These are phyloP conservation scores for Saccostrea echinata DNA, from an alignment of 1,140 invertebrate genomes.

Conservation along the genomic window DNA sequence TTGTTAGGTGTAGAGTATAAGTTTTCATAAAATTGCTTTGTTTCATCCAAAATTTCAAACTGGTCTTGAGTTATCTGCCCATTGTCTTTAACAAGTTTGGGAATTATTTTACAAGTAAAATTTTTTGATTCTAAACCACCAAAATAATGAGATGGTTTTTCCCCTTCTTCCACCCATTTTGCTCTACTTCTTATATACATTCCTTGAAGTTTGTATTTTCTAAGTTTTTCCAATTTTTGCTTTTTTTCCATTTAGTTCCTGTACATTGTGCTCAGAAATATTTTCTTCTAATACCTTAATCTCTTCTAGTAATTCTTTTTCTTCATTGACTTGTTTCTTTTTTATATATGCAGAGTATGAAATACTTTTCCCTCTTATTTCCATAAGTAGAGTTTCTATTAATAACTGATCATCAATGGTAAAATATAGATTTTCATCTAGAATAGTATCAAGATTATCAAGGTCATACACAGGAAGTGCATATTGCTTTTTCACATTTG, in stretches of 20 bases:
- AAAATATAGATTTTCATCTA: neutral
- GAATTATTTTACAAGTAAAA: neutral
- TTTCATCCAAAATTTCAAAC: neutral
- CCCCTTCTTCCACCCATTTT: neutral
- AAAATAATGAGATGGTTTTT: conserved; percentile 1
- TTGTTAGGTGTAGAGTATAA: neutral
- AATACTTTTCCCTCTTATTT: conserved; percentile 11
- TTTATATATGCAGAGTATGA: neutral
- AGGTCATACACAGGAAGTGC: neutral
- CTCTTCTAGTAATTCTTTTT: neutral
- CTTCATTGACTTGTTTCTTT: neutral
- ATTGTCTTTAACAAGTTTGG: neutral
- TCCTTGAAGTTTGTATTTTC: conserved; percentile 1
- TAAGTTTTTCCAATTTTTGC: neutral
- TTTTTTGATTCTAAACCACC: neutral
- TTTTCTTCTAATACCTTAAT: neutral
- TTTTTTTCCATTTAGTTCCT: neutral
- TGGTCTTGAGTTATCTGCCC: neutral
- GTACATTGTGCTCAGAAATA: neutral
- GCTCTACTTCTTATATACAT: neutral
- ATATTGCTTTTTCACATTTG: neutral
- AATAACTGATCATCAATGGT: neutral
- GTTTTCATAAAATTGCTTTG: conserved; percentile 33
- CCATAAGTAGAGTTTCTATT: conserved; percentile 8
- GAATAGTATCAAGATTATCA: neutral